Base-by-base conservation (phyloP, 2,113 vertebrate species). In the Spea multiplicata region DNA sequence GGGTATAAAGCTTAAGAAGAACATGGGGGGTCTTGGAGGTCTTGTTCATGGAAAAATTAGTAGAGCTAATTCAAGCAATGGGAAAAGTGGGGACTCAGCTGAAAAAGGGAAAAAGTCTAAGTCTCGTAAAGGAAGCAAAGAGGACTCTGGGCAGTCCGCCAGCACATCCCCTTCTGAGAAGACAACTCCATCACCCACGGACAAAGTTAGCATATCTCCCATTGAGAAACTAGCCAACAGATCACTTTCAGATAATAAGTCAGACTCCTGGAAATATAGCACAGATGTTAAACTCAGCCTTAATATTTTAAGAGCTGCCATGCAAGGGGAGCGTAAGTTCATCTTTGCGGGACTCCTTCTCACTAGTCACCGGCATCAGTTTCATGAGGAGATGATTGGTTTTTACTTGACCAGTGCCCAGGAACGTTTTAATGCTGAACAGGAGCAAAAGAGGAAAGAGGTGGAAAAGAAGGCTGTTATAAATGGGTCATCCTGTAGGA, bases 331-430 rank as follows among this genome's bases (percentile, higher is more conserved):
- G 86, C 93, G 97, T 45, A 99, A 99, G 86, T 99, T 99, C 88
- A 98, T 99, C 85, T 98, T 99, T 78, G 97, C 96, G 0, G 97
- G 95, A 74, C 94, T 99, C 57, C 92, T 99, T 76, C 91, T 99
- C 84, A 99, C 97, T 85, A 98, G 96, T 88, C 96, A 97, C 81
- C 91, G 97, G 49, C 97, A 99, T 86, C 97, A 98, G 89, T 99
- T 99, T 90, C 97, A 99, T 0, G 96, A 99, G 87, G 97, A 99
- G 88, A 99, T 99, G 97, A 98, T 99, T 71, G 95, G 93, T 87
- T 98, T 95, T 88, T 99, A 99, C 86, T 88, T 99, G 87, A 97
- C 90, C 79, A 97, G 93, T 1, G 97, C 97, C 17, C 96, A 99
- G 87, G 96, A 99, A 85, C 96, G 97, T 71, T 99, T 99, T 88